Percentiles rank a stretch among this genome's conserved stretches.
Evolutionary conservation across 2,888 invertebrate species (phyloP).

Genomic region (Acronicta aceris): DNA sequence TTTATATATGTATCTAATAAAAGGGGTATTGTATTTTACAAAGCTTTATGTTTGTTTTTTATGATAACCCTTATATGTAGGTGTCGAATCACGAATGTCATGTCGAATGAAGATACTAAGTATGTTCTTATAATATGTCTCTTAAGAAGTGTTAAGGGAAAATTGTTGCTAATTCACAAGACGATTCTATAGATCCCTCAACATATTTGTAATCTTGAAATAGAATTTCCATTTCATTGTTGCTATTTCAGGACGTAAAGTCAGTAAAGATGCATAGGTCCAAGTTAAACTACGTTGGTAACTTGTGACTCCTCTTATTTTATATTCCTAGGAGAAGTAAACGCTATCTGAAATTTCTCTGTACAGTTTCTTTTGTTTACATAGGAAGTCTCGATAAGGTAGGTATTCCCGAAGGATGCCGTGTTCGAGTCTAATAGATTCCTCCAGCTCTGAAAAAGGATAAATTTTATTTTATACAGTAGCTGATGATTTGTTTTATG

Average conservation of each 20-base stretch:
- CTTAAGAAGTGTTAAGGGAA: too few relatives aligned
- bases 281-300: conserved; percentile 18
- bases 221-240: too few relatives aligned
- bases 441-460: conserved; percentile 14
- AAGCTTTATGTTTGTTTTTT: too few relatives aligned
- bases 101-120: too few relatives aligned
- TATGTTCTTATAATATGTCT: too few relatives aligned
- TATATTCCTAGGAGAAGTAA: conserved; percentile 29
- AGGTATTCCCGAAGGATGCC: conserved; percentile 32
- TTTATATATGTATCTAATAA: too few relatives aligned
- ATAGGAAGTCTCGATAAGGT: conserved; percentile 32
- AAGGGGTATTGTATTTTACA: too few relatives aligned
- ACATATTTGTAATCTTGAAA: too few relatives aligned
- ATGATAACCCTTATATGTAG: too few relatives aligned
- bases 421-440: conserved; percentile 40
- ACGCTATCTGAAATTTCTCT: conserved; percentile 27
- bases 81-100: too few relatives aligned
- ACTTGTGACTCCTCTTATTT: conserved; percentile 10
- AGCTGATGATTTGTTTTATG: not conserved
- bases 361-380: conserved; percentile 36
- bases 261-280: not conserved
- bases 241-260: not conserved
- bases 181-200: too few relatives aligned
- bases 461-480: conserved; percentile 24
- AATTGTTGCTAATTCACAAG: too few relatives aligned